Percentiles rank a stretch among this genome's conserved stretches.
phyloP scores from a whole-genome alignment of 2,888 invertebrate genomes.

The Brachynemurus nebulosus region DNA sequence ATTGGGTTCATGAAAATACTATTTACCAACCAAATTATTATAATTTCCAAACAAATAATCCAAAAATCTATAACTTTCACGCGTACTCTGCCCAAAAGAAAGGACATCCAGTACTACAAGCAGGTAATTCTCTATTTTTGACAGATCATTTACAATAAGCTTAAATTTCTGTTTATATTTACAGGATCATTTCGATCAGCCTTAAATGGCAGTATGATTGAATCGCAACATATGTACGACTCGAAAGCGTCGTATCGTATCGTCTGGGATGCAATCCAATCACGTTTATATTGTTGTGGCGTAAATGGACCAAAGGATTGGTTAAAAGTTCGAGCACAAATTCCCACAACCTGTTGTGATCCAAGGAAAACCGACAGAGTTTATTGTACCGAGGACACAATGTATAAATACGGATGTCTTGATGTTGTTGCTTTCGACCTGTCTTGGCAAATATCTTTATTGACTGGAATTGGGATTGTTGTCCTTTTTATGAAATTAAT shows the following conservation, averaged over 20 bases:
- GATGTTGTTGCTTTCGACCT: slow-evolving; percentile 16
- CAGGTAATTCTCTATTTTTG: neutral
- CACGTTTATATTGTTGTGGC: slow-evolving; percentile 18
- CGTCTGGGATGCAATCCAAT: slow-evolving; percentile 17
- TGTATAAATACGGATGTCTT: slow-evolving; percentile 15
- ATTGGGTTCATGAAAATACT: slow-evolving; percentile 2
- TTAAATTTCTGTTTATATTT: slow-evolving; percentile 7
- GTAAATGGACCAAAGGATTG: slow-evolving; percentile 15
- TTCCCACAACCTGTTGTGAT: slow-evolving; percentile 15
- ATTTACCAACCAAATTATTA: neutral
- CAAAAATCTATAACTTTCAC: neutral
- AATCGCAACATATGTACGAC: slow-evolving; percentile 12
- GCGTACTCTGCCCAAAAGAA: neutral
- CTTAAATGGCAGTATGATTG: slow-evolving; percentile 13
- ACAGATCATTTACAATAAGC: neutral
- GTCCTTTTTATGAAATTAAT: slow-evolving; percentile 14
- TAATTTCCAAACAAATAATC: neutral
- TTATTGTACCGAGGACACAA: neutral
- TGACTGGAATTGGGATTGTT: slow-evolving; percentile 15
- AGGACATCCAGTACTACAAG: neutral
- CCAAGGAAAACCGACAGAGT: neutral
- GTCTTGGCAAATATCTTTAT: slow-evolving; percentile 16
- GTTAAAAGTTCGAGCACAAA: slow-evolving; percentile 8
- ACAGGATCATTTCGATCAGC: slow-evolving; percentile 9
- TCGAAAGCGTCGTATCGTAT: slow-evolving; percentile 8